These are phyloP conservation scores for Anisognathus igniventris DNA, from an alignment of 2,797 vertebrate genomes.

Conservation along the genomic window DNA sequence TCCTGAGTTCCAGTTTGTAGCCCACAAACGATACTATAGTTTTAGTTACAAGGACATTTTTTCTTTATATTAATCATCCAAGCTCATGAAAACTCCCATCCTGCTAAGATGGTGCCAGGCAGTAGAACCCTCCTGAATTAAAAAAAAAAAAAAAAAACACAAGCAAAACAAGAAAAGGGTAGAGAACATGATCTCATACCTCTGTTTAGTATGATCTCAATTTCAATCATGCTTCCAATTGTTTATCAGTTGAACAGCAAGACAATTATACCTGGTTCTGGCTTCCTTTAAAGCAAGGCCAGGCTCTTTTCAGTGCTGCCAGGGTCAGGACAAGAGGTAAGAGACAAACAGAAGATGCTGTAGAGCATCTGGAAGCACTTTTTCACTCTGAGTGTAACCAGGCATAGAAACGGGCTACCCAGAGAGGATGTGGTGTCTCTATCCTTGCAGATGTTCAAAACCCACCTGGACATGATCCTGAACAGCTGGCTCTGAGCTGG, in stretches of 20 bases:
- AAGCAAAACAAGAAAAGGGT: neutral
- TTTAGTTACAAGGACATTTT: neutral
- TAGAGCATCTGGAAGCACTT: neutral
- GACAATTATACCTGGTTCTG: neutral
- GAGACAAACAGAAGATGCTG: neutral
- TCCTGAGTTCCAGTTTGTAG: neutral
- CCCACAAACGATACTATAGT: neutral
- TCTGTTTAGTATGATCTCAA: neutral
- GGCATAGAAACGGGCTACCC: neutral
- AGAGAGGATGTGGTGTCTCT: neutral
- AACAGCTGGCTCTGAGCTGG: neutral
- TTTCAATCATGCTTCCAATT: neutral
- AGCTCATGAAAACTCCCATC: neutral
- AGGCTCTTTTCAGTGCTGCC: neutral
- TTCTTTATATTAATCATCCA: neutral
- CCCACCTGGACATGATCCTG: neutral
- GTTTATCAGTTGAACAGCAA: neutral
- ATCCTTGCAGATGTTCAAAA: neutral
- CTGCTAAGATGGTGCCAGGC: neutral
- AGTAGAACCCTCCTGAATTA: neutral
- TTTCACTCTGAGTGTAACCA: neutral
- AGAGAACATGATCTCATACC: neutral
- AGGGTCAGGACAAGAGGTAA: neutral
- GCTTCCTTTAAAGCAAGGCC: neutral
- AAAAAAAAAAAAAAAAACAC: neutral